Base-by-base conservation (phyloP, 2,797 vertebrate species). In the Jordanella pulchra region DNA sequence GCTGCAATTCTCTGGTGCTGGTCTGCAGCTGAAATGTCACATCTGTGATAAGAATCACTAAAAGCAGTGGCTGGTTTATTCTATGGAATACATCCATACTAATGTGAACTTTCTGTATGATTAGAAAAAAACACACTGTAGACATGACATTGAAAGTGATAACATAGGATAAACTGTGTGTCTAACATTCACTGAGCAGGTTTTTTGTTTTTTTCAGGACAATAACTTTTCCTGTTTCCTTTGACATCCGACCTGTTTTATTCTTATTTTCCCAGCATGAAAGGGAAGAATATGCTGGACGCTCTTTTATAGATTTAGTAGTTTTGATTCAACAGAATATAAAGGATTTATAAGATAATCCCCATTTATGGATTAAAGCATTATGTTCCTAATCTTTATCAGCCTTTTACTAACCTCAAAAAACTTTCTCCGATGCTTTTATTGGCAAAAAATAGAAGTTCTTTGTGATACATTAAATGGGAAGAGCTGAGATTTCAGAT, bases 31-130 rank as follows among this genome's bases (percentile, higher is more conserved):
- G 1, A 15, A 70, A 21, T 14, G 2, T 56, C 60, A 75, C 45
- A 55, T 51, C 66, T 54, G n/a, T 32, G 21, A 27, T 9, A 48
- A 39, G 7, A 35, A 50, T 72, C 11, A 21, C 2, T 23, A 48
- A 65, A 55, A 60, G 32, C 18, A 69, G 39, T 45, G 12, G 23
- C 23, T 13, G 42, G 13, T 47, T 39, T 58, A 27, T 35, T 17
- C 48, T 60, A 23, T 54, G 17, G 21, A 39, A 75, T 44, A 21
- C 67, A 74, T 53, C n/a, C n/a, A n/a, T 48, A 66, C 55, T 30
- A 0, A 17, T 44, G 50, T 51, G n/a, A 5, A 55, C 44, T 63
- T 56, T 44, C 18, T 64, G 44, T 0, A 4, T 28, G 39, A 32
- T 18, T 56, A n/a, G 17, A 71, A 23, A 28, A 64, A 47, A 44